Percentiles rank a stretch among this genome's conserved stretches.
Conservation (phyloP, 2,888 invertebrate genomes). For the Athalia circularis region DNA sequence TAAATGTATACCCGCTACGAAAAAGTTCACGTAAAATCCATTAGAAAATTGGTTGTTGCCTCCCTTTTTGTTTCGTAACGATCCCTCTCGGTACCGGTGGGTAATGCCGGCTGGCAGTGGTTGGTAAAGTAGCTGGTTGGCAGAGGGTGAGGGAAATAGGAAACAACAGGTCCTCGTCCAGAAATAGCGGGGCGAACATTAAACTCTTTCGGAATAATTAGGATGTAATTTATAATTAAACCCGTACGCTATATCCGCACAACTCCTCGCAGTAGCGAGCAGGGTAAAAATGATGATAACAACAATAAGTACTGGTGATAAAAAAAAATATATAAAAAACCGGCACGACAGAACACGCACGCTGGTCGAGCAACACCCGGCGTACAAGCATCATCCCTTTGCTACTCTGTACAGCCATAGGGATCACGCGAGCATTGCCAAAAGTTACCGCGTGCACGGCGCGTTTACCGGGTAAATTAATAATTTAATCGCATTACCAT, state of each 20-base stretch:
- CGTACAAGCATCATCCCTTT: no score
- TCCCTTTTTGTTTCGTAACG: constrained; percentile 1
- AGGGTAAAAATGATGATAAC: background rate
- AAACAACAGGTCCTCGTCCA: constrained; percentile 10
- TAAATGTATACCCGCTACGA: background rate
- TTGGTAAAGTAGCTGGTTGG: no score
- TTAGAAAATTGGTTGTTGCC: constrained; percentile 34
- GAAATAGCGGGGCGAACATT: background rate
- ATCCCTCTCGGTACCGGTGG: background rate
- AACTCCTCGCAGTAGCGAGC: background rate
- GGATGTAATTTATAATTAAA: constrained; percentile 27
- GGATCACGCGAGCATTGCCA: constrained; percentile 17
- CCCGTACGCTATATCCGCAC: background rate
- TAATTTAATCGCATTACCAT: constrained; percentile 61
- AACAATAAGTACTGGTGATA: background rate
- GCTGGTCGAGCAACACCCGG: no score
- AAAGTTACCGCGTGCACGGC: background rate
- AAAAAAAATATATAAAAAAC: background rate
- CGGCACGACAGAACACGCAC: background rate
- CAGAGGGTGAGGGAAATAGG: background rate
- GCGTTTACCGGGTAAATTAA: constrained; percentile 54
- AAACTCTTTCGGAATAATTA: constrained; percentile 34
- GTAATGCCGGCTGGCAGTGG: no score
- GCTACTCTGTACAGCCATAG: background rate
- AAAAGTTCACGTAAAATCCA: constrained; percentile 30